Base-by-base conservation (phyloP, 1,140 invertebrate genomes). In the Anthonomus grandis region DNA sequence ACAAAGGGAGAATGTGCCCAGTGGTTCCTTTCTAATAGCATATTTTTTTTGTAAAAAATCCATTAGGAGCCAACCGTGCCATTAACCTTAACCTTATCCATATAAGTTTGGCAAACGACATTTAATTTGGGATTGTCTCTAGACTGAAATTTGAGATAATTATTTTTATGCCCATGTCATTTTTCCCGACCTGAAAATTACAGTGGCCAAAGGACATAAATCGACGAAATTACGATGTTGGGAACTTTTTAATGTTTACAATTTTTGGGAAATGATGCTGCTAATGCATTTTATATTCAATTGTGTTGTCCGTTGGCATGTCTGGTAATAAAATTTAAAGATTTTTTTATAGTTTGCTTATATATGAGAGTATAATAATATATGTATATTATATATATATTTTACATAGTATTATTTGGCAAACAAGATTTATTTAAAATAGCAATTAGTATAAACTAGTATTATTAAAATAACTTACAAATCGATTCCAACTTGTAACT, bases 221-320 rank as follows among this genome's bases (percentile, higher is more conserved):
- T 38, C 36, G 36, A 4, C 36, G 17, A 38, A 38, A 38, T 38
- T 38, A 17, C 17, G 17, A 17, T 38, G 36, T n/a, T 5, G 36
- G n/a, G 36, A 38, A 38, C 4, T 12, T 12, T 38, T 38, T 38
- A 38, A 38, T 38, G 36, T 38, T 38, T 38, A 38, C 36, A 38
- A 38, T 38, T 38, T 38, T 38, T 38, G 4, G n/a, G 36, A n/a
- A 38, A 38, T 38, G 36, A 38, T 17, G 17, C 36, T 38, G 36
- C 36, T 38, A 38, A 38, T 38, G 36, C 36, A n/a, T 38, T 38
- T 38, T 31, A 31, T 31, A 31, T 31, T 31, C 27, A 31, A 6
- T 31, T 31, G 27, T 31, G 27, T n/a, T n/a, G n/a, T n/a, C n/a
- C n/a, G n/a, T n/a, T n/a, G n/a, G n/a, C n/a, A n/a, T n/a, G n/a